Percentiles rank a stretch among this genome's conserved stretches.
Conservation (phyloP, 2,113 vertebrate genomes). For the Cyprinus carpio region DNA sequence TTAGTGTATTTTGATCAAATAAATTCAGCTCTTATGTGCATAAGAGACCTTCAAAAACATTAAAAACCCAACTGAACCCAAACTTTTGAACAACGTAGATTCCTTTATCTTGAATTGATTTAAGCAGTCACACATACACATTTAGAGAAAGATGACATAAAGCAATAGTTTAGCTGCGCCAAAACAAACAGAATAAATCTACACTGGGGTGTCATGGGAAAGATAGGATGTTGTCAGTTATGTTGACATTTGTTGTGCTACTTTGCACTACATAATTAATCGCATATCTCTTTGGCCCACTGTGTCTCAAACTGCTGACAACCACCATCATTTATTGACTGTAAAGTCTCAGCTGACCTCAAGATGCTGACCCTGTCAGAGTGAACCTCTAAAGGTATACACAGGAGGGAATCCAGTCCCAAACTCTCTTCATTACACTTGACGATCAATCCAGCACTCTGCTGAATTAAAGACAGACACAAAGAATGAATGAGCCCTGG, state of each 20-base stretch:
- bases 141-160: not conserved
- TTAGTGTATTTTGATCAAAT: no score
- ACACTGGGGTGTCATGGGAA: not conserved
- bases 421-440: slow-evolving; percentile 5
- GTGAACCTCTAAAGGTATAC: not conserved
- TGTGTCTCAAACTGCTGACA: not conserved
- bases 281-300: not conserved
- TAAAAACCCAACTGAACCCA: no score
- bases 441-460: not conserved
- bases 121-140: no score
- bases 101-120: not conserved
- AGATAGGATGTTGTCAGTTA: not conserved
- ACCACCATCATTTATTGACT: not conserved
- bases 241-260: not conserved
- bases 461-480: not conserved
- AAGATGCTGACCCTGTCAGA: not conserved
- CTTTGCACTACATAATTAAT: not conserved
- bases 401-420: not conserved
- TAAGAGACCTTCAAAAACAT: no score
- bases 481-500: not conserved
- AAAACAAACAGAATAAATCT: not conserved
- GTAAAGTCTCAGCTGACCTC: slow-evolving; percentile 12
- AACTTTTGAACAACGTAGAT: not conserved
- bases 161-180: not conserved
- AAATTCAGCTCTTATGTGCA: no score